Conservation (phyloP, 2,113 vertebrate genomes). For the Poeciliopsis turrubarensis region DNA sequence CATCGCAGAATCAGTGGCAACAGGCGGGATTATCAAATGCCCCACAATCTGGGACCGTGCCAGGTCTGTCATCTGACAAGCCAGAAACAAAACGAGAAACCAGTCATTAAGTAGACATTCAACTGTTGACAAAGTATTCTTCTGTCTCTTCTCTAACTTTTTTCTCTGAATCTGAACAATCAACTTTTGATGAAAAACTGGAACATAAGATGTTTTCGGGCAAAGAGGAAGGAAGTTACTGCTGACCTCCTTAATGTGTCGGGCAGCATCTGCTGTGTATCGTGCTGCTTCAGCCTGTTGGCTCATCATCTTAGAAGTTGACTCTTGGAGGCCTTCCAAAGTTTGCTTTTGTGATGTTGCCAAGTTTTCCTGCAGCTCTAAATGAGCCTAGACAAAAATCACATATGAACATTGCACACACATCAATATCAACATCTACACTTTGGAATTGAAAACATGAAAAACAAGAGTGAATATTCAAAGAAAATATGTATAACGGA, state of each 20-base stretch:
- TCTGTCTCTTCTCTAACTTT: not conserved
- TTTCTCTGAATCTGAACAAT: slow-evolving; percentile 24
- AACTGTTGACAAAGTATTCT: not conserved
- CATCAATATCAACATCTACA: slow-evolving; percentile 14
- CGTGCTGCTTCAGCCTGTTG: slow-evolving; percentile 85
- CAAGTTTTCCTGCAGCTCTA: slow-evolving; percentile 85
- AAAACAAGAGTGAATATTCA: slow-evolving; percentile 8
- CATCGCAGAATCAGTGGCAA: slow-evolving; percentile 61
- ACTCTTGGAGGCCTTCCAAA: slow-evolving; percentile 82
- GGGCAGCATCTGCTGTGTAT: slow-evolving; percentile 80
- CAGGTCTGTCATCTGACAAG: slow-evolving; percentile 86
- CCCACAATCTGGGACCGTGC: slow-evolving; percentile 80
- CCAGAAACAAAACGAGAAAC: slow-evolving; percentile 16
- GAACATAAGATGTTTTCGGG: slow-evolving; percentile 38
- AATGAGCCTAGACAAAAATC: slow-evolving; percentile 79
- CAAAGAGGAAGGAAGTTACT: slow-evolving; percentile 22
- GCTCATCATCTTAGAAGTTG: slow-evolving; percentile 82
- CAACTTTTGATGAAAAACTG: slow-evolving; percentile 44
- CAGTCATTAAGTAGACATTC: slow-evolving; percentile 14
- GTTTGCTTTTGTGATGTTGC: slow-evolving; percentile 83
- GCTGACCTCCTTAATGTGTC: slow-evolving; percentile 87
- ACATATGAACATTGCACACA: slow-evolving; percentile 25
- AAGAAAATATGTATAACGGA: not conserved
- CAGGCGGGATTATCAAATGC: slow-evolving; percentile 65
- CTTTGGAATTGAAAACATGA: not conserved